Evolutionary conservation across 2,797 vertebrate species (phyloP).

Genomic region (Chloroceryle inda): DNA sequence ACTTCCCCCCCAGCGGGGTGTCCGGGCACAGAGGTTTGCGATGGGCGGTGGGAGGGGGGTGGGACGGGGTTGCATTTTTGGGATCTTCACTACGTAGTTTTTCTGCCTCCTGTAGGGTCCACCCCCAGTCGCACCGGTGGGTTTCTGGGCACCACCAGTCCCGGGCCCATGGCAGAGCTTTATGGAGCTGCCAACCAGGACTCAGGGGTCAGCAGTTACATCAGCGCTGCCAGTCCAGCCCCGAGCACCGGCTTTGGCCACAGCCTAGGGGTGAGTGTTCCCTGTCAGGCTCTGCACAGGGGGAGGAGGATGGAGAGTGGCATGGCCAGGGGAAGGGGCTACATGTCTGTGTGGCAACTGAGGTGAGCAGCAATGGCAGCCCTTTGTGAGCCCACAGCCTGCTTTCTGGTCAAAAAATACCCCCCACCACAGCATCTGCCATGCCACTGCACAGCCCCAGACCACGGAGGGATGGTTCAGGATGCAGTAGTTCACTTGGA

Average conservation of each 20-base stretch:
- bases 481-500: background rate
- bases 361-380: background rate
- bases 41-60: background rate
- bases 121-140: slow-evolving; percentile 94
- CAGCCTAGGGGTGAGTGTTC: slow-evolving; percentile 93
- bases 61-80: slow-evolving; percentile 41
- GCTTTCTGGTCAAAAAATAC: background rate
- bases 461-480: accelerated
- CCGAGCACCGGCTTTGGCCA: slow-evolving; percentile 97
- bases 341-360: accelerated
- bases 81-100: slow-evolving; percentile 80
- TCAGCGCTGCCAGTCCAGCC: slow-evolving; percentile 96
- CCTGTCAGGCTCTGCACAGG: background rate
- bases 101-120: slow-evolving; percentile 86
- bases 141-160: slow-evolving; percentile 97
- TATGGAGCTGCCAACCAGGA: slow-evolving; percentile 95
- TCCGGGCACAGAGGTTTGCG: background rate
- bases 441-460: background rate
- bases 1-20: background rate
- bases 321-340: background rate
- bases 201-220: slow-evolving; percentile 97
- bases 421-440: background rate
- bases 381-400: background rate
- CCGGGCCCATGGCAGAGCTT: slow-evolving; percentile 97
- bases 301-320: background rate